These are phyloP conservation scores for Antrozous pallidus DNA, from an alignment of 2,797 vertebrate species.

Conservation along the genomic window DNA sequence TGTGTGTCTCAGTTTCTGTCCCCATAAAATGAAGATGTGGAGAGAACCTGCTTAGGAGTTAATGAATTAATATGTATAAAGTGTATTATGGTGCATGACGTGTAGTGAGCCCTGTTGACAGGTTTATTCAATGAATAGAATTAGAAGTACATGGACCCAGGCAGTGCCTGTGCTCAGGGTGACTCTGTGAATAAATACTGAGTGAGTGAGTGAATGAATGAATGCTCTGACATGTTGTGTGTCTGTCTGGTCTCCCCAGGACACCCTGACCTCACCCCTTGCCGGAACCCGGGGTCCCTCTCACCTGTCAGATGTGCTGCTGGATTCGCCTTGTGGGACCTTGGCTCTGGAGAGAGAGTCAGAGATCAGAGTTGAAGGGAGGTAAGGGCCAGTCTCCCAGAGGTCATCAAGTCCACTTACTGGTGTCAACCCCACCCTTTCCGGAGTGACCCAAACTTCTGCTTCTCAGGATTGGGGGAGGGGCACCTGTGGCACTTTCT, in stretches of 20 bases:
- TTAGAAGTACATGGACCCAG: not conserved
- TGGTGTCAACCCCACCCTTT: conserved; percentile 17
- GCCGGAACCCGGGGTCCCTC: not conserved
- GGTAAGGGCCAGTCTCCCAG: not conserved
- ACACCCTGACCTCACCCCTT: not conserved
- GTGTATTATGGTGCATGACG: rapidly evolving
- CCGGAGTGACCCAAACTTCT: conserved; percentile 53
- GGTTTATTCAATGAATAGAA: not conserved
- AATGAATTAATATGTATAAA: too few relatives aligned
- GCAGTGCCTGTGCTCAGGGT: not conserved
- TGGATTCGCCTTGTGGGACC: conserved; percentile 41
- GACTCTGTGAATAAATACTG: not conserved
- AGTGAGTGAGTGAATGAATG: not conserved
- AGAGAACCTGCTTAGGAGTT: not conserved
- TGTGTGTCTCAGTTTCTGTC: not conserved
- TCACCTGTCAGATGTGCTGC: conserved; percentile 78
- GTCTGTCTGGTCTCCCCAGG: not conserved
- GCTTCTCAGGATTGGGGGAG: conserved; percentile 52
- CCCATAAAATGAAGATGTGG: not conserved
- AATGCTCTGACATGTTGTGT: too few relatives aligned
- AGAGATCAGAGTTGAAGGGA: not conserved
- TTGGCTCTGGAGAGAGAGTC: conserved; percentile 58
- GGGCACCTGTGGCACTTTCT: not conserved
- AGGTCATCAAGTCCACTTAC: not conserved
- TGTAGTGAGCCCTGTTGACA: not conserved